These are phyloP conservation scores for Psephotus haematonotus DNA, from an alignment of 2,113 vertebrate species.

Conservation along the genomic window DNA sequence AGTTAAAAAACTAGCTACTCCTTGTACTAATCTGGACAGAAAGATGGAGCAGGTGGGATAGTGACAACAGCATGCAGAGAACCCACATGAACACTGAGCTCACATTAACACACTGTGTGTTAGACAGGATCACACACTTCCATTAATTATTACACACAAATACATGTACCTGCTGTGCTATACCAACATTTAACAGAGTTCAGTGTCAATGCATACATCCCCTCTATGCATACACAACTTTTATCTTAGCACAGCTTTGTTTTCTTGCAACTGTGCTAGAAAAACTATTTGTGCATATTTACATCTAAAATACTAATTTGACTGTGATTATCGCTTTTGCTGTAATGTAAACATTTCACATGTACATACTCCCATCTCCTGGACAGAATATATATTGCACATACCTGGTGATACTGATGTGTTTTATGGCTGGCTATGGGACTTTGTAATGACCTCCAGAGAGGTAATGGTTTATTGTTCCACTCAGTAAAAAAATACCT, in stretches of 20 bases:
- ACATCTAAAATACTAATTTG: background rate
- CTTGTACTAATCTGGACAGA: background rate
- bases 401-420: background rate
- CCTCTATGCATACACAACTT: background rate
- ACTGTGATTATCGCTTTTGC: background rate
- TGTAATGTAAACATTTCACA: background rate
- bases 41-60: background rate
- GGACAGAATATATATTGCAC: background rate
- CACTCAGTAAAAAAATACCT: background rate
- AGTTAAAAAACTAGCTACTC: background rate
- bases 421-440: too few species aligned
- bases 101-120: background rate
- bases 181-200: background rate
- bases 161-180: fast-evolving
- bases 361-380: background rate
- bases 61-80: background rate
- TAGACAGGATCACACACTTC: background rate
- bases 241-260: background rate
- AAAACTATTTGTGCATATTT: background rate
- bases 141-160: background rate
- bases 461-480: background rate
- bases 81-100: fast-evolving
- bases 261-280: background rate
- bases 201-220: background rate
- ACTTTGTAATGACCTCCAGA: background rate